Percentiles rank a stretch among this genome's conserved stretches.
Conservation (phyloP, 2,888 invertebrate genomes). For the Kuschelorhynchus macadamiae region DNA sequence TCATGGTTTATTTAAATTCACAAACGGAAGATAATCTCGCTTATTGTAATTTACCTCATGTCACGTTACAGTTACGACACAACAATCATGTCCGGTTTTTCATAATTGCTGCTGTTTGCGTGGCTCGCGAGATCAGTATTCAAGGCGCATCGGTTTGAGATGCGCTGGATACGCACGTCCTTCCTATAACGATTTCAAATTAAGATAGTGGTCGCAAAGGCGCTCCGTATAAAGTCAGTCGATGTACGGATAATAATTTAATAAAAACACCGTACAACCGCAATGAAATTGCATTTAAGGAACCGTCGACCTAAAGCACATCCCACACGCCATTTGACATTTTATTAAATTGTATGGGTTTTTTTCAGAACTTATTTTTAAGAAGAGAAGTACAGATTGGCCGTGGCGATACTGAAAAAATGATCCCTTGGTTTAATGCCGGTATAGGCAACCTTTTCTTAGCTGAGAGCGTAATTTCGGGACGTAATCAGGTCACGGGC, state of each 20-base stretch:
- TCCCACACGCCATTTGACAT: neutral
- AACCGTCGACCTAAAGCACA: constrained; percentile 19
- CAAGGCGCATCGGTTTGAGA: constrained; percentile 7
- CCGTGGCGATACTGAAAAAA: no score
- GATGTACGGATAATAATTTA: constrained; percentile 35
- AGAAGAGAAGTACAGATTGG: no score
- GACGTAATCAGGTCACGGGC: no score
- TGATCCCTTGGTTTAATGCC: no score
- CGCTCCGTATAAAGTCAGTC: constrained; percentile 10
- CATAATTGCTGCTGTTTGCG: constrained; percentile 21
- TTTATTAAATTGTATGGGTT: neutral
- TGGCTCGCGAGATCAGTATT: constrained; percentile 3
- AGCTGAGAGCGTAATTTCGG: no score
- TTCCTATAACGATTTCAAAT: constrained; percentile 27
- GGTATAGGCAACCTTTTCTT: no score
- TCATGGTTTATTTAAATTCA: no score
- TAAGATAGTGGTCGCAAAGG: constrained; percentile 25
- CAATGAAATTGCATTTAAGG: constrained; percentile 19
- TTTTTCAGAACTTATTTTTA: neutral
- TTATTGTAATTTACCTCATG: constrained; percentile 13
- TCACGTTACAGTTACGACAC: constrained; percentile 22
- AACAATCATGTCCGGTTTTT: constrained; percentile 18
- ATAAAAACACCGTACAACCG: constrained; percentile 34
- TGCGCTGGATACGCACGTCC: constrained; percentile 4
- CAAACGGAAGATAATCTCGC: neutral